Conservation (phyloP, 2,797 vertebrate genomes). For the Lagorchestes hirsutus region DNA sequence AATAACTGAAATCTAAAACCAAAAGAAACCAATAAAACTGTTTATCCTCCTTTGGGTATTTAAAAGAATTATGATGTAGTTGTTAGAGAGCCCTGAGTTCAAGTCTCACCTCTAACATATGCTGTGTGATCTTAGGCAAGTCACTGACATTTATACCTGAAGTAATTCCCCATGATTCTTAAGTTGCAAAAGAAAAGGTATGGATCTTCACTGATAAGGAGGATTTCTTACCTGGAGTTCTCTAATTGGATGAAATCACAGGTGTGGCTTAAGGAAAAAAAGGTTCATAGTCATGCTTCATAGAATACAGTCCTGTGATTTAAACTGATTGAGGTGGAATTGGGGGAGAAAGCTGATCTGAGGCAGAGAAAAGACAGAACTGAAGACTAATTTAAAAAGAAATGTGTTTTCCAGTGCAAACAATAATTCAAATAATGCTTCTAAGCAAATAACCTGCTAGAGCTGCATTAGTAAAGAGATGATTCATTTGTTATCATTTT, state of each 20-base stretch:
- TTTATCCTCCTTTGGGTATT: background rate
- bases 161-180: background rate
- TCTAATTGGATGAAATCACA: background rate
- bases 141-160: background rate
- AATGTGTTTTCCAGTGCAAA: constrained; percentile 53
- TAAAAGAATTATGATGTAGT: background rate
- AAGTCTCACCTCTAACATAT: background rate
- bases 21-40: background rate
- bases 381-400: background rate
- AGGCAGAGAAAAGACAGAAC: background rate
- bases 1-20: background rate
- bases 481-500: background rate
- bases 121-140: background rate
- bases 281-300: background rate
- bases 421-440: background rate
- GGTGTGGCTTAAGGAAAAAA: background rate
- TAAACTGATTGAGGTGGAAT: background rate
- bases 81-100: background rate
- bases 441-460: background rate
- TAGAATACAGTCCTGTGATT: background rate
- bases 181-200: background rate
- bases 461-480: background rate
- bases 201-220: background rate
- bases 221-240: background rate
- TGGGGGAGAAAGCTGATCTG: background rate